phyloP scores from a whole-genome alignment of 2,113 vertebrate species.

The Nerophis lumbriciformis region DNA sequence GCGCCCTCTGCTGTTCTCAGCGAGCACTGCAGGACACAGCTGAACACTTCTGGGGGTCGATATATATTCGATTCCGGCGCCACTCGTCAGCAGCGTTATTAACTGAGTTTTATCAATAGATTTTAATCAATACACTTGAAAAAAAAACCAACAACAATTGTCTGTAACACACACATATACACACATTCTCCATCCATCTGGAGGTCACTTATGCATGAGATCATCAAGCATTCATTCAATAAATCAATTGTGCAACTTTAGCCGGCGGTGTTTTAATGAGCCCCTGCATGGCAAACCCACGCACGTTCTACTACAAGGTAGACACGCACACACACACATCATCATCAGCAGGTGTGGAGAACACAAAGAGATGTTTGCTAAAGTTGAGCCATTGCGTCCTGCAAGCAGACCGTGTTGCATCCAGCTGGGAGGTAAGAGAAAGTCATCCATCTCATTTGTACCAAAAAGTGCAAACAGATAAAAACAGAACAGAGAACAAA shows the following conservation, averaged over 20 bases:
- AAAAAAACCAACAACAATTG: conserved; percentile 11
- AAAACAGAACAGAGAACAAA: too few relatives aligned
- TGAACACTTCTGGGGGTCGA: conserved; percentile 43
- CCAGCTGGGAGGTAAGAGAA: conserved; percentile 50
- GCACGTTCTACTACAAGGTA: conserved; percentile 24
- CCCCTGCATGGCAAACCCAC: conserved; percentile 46
- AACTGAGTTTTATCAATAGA: conserved; percentile 39
- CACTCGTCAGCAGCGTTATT: conserved; percentile 41
- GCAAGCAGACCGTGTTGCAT: conserved; percentile 40
- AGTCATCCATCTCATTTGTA: background rate
- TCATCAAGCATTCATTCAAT: conserved; percentile 62
- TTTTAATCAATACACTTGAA: conserved; percentile 49
- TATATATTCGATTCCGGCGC: conserved; percentile 52
- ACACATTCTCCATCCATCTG: background rate
- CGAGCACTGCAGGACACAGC: conserved; percentile 10
- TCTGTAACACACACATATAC: background rate
- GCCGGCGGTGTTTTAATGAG: conserved; percentile 62
- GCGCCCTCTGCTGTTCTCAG: conserved; percentile 60
- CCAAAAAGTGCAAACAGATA: background rate
- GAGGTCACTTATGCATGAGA: conserved; percentile 42
- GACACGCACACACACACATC: background rate
- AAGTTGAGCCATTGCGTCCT: conserved; percentile 35
- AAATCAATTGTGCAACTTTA: conserved; percentile 62
- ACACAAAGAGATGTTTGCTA: conserved; percentile 25
- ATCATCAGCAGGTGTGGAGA: conserved; percentile 67